Conservation (phyloP, 1,140 invertebrate genomes). For the Anagrus nilaparvatae region DNA sequence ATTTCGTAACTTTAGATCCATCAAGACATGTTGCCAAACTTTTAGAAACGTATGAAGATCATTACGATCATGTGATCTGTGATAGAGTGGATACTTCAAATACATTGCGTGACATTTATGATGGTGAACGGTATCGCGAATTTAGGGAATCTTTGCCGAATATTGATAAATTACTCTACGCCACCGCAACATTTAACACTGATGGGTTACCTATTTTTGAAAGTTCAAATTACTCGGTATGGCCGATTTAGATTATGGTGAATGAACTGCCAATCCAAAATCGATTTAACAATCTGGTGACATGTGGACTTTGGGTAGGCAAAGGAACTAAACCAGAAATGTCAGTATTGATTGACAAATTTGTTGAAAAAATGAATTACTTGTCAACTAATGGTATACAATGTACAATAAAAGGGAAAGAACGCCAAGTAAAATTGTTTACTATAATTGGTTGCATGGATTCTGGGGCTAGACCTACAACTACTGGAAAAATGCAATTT, state of each 20-base stretch:
- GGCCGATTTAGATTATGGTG: slow-evolving; percentile 12
- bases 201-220: slow-evolving; percentile 12
- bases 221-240: no score
- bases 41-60: slow-evolving; percentile 3
- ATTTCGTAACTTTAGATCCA: slow-evolving; percentile 13
- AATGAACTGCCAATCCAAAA: slow-evolving; percentile 13
- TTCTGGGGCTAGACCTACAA: background rate
- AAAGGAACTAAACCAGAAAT: slow-evolving; percentile 10
- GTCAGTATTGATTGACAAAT: background rate
- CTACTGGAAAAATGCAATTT: slow-evolving; percentile 9
- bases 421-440: slow-evolving; percentile 4
- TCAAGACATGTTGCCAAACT: slow-evolving; percentile 5
- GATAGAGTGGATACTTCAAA: background rate
- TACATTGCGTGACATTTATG: slow-evolving; percentile 7
- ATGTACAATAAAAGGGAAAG: background rate
- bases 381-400: background rate
- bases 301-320: slow-evolving; percentile 6
- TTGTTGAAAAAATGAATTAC: slow-evolving; percentile 5
- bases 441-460: slow-evolving; percentile 7
- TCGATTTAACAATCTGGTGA: background rate
- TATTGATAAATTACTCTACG: slow-evolving; percentile 2
- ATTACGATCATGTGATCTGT: slow-evolving; percentile 7
- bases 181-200: slow-evolving; percentile 10
- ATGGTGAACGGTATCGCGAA: slow-evolving; percentile 6
- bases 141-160: slow-evolving; percentile 2